Evolutionary conservation across 1,140 invertebrate species (phyloP), one percentile per base, ranked within the genome.

Genomic region (Idris sp.): DNA sequence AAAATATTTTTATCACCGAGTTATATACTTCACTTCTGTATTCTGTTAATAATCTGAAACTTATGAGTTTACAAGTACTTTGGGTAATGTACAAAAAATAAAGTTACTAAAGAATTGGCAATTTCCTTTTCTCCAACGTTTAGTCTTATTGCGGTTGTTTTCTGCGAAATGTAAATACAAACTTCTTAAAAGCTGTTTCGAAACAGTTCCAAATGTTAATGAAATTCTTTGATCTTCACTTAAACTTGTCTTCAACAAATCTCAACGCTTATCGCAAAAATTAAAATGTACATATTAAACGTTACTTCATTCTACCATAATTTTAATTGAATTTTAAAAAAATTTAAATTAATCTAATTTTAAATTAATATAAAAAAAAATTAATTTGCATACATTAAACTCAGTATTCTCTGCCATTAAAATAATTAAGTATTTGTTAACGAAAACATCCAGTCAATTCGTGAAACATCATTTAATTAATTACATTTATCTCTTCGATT

Each of bases 391-490:
- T 22, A 22, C 19, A 22, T 22, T 4, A 22, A 22, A 22, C 19
- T 22, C 19, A 2, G 19, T 22, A 4, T 22, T 22, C n/a, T n/a
- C n/a, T n/a, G n/a, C n/a, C n/a, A n/a, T n/a, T n/a, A n/a, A n/a
- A n/a, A n/a, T 22, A 22, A 22, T 22, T 22, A 22, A 22, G 6
- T 22, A 22, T 19, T 22, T 19, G 16, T 40, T n/a, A n/a, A n/a
- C n/a, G n/a, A n/a, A n/a, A n/a, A n/a, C n/a, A n/a, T n/a, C n/a
- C n/a, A n/a, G n/a, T n/a, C n/a, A n/a, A n/a, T n/a, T n/a, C n/a
- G n/a, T n/a, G n/a, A n/a, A n/a, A n/a, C n/a, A n/a, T n/a, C n/a
- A 46, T 31, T 49, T 49, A 49, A 49, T 49, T 49, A 49, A 49
- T 9, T 33, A 11, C 44, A 2, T 1, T 16, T 7, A 30, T 46